Base-by-base conservation (phyloP, 1,140 invertebrate species). In the Onthophagus taurus region DNA sequence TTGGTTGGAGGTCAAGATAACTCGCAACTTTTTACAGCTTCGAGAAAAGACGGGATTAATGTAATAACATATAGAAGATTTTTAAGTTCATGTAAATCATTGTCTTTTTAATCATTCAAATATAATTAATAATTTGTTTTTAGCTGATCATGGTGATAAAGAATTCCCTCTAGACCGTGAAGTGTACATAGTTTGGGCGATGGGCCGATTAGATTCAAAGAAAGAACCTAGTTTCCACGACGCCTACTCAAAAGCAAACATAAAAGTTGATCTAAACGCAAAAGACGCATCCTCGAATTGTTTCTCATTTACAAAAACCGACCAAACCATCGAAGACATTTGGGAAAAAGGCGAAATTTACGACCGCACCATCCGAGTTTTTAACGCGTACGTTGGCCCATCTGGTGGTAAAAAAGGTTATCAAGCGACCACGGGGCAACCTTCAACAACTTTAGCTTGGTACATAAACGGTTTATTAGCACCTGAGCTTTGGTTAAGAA, bases 391-490 rank as follows among this genome's bases (percentile, higher is more conserved):
- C 13, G 59, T 91, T n/a, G 87, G 87, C 2, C 85, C 85, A n/a
- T 78, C 84, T 18, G 87, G 83, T 19, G 83, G 80, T 0, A 69
- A 71, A 52, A 73, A 75, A 52, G 87, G 85, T 8, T 90, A 89
- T 58, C 76, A 80, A 62, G 81, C 80, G 13, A 72, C 85, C 2
- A 87, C 85, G 44, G 70, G 70, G 20, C 71, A 72, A 60, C 69
- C 79, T 2, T 72, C 74, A 5, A 73, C 71, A 29, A 70, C 75
- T 20, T 58, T 78, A 12, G 71, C 76, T 2, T 89, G 85, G 84
- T 91, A 90, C 63, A 83, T 91, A 29, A 93, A 96, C 65, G 92
- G 92, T 0, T 77, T 80, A 54, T 64, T 97, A 43, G 76, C 79
- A 16, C 89, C 92, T 0, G 88, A 93, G 59, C 63, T 96, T 21